Evolutionary conservation across 2,888 invertebrate species (phyloP), one percentile per base, ranked within the genome.

Genomic region (Megastigmus dorsalis): DNA sequence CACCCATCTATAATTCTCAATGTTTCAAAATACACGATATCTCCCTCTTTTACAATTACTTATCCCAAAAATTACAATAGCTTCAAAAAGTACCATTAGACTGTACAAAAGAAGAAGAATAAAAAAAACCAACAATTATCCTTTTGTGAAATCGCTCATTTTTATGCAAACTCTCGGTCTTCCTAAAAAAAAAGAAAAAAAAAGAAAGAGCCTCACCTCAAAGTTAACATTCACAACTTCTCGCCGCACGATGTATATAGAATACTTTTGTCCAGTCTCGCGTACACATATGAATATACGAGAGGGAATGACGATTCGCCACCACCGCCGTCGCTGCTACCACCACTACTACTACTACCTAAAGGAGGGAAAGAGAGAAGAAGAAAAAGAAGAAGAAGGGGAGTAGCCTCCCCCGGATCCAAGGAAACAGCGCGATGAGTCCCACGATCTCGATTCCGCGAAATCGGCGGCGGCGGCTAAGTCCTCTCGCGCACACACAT

Each of bases 391-490:
- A 10, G 33, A 13, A n/a, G 23, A 48, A 33, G 36, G 38, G 59
- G 50, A 2, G 48, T 28, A 52, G 33, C 50, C 57, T 50, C 72
- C 59, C 36, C 43, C 59, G 13, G 26, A 65, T 65, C 63, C 63
- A 55, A 54, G 60, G 67, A 67, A 60, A 73, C 50, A 68, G 57
- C 36, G 36, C 28, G 23, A 55, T 30, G 38, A 60, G 63, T 74
- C 69, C 69, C 69, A 74, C 65, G 74, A 65, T 70, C 69, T 74
- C 45, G 43, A 74, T 74, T 74, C 69, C 43, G 59, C 45, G 65
- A 74, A 74, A 74, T 70, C 69, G 59, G 57, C 52, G 70, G 20
- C 20, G 23, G 60, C 69, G 38, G 28, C 72, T 63, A 60, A 60
- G 41, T 57, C 65, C 55, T 36, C 23, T n/a, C 54, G 7, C 66